phyloP scores from a whole-genome alignment of 2,113 vertebrate genomes.

The Elephantulus edwardii region DNA sequence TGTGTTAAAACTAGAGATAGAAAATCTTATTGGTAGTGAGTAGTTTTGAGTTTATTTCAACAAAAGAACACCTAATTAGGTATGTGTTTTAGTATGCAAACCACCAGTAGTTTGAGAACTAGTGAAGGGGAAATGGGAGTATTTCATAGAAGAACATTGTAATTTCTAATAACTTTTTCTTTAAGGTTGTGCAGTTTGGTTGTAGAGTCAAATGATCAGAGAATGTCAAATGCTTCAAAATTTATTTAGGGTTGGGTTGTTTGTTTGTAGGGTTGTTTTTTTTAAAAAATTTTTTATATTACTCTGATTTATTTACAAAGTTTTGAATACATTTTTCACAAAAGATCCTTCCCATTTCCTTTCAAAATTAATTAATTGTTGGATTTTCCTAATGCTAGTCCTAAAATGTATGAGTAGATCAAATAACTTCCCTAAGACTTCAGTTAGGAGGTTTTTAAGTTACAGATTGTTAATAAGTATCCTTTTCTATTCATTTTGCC shows the following conservation, averaged over 20 bases:
- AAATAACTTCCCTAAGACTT: conserved; percentile 22
- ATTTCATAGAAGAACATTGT: conserved; percentile 17
- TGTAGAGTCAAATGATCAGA: conserved; percentile 1
- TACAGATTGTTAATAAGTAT: conserved; percentile 25
- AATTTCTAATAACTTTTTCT: conserved; percentile 10
- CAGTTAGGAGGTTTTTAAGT: background rate
- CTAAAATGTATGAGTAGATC: background rate
- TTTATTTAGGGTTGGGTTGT: too few species aligned
- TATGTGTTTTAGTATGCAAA: conserved; percentile 15
- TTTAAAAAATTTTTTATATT: too few species aligned
- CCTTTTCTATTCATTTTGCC: conserved; percentile 32
- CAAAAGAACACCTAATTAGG: background rate
- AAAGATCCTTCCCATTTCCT: too few species aligned
- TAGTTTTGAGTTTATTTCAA: background rate
- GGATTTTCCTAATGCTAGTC: background rate
- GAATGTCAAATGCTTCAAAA: background rate
- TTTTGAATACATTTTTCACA: too few species aligned
- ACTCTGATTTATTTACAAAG: too few species aligned
- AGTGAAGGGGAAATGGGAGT: background rate
- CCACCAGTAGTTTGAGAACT: background rate
- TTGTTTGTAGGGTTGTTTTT: too few species aligned
- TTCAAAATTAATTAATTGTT: too few species aligned
- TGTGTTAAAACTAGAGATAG: background rate
- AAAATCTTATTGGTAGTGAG: background rate
- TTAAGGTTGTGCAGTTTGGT: conserved; percentile 25